Conservation (phyloP, 2,113 vertebrate genomes). For the Peromyscus polionotus region DNA sequence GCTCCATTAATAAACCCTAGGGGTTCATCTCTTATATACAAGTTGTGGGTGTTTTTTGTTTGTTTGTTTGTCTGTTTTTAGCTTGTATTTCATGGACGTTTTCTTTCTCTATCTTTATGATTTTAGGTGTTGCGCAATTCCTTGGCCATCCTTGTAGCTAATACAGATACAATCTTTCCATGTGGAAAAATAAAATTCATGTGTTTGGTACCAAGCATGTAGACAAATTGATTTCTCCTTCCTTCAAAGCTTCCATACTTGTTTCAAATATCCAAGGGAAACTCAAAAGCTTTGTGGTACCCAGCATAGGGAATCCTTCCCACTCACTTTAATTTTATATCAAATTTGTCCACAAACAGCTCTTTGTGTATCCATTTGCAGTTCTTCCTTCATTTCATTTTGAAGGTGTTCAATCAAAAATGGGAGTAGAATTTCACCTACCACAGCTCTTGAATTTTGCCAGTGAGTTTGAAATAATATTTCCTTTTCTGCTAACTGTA, state of each 20-base stretch:
- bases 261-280: not conserved
- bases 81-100: not conserved
- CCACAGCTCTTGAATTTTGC: slow-evolving; percentile 27
- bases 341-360: not conserved
- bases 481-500: not conserved
- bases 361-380: not conserved
- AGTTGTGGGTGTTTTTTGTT: not conserved
- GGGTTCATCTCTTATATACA: not conserved
- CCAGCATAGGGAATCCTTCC: not conserved
- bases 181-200: not conserved
- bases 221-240: slow-evolving; percentile 20
- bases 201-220: not conserved
- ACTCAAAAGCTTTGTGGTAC: not conserved
- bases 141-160: not conserved
- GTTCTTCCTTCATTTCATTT: slow-evolving; percentile 13
- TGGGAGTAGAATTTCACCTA: not conserved
- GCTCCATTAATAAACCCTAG: not conserved
- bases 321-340: slow-evolving; percentile 59
- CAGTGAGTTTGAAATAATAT: slow-evolving; percentile 5
- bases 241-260: not conserved
- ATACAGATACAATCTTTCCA: not conserved
- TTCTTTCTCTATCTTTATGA: not conserved
- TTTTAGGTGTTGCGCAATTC: not conserved
- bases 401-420: not conserved
- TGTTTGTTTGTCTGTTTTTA: not conserved